Evolutionary conservation across 2,797 vertebrate species (phyloP).

Genomic region (Pagetopsis macropterus): DNA sequence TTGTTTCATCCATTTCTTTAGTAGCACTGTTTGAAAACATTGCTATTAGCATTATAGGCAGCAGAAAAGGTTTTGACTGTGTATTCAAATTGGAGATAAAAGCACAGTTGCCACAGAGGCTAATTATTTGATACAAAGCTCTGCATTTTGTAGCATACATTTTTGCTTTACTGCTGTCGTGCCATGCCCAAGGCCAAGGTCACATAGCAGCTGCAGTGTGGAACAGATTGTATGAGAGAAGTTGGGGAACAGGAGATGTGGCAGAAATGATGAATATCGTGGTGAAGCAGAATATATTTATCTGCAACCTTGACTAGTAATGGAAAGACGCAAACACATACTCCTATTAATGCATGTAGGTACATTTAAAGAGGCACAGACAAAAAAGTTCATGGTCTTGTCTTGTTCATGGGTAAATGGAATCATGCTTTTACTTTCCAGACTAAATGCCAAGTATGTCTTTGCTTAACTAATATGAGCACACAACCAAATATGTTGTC

Average conservation of each 20-base stretch:
- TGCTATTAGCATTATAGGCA: not conserved
- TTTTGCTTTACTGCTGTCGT: slow-evolving; percentile 17
- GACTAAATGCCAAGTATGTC: not conserved
- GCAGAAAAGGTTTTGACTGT: slow-evolving; percentile 7
- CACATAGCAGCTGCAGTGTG: slow-evolving; percentile 14
- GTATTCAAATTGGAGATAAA: slow-evolving; percentile 7
- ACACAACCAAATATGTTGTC: slow-evolving; percentile 2
- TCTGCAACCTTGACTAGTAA: slow-evolving; percentile 28
- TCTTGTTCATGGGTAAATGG: not conserved
- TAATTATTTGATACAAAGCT: slow-evolving; percentile 23
- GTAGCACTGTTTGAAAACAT: slow-evolving; percentile 9
- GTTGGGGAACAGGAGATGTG: slow-evolving; percentile 25
- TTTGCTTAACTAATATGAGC: not conserved
- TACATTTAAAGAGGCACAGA: not conserved
- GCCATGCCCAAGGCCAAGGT: slow-evolving; percentile 38
- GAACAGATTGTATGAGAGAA: slow-evolving; percentile 37
- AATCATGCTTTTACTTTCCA: not conserved
- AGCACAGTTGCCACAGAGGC: slow-evolving; percentile 5
- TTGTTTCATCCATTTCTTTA: slow-evolving; percentile 2
- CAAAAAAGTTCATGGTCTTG: not conserved
- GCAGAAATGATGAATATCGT: slow-evolving; percentile 41
- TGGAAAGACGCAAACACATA: slow-evolving; percentile 27
- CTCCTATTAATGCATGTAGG: not conserved
- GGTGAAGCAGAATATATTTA: slow-evolving; percentile 18
- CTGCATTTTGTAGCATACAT: not conserved